A percentile compares a stretch with the other conserved stretches of the same genome.
Evolutionary conservation across 1,140 invertebrate genomes (phyloP).

Genomic region (Aplysia californica): DNA sequence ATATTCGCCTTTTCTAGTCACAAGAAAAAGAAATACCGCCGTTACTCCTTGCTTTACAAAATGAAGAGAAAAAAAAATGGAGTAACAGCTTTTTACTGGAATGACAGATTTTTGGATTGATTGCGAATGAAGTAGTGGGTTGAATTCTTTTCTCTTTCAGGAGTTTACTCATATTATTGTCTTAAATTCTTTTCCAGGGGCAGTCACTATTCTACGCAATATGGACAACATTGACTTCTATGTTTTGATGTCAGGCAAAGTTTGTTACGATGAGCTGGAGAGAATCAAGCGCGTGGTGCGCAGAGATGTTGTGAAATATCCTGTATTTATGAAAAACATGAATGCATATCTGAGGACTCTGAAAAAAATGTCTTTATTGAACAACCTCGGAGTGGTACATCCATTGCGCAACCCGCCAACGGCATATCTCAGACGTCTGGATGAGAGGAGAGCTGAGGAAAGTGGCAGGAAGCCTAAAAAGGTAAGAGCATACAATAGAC

Average conservation of each 20-base stretch:
- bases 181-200: conserved; percentile 49
- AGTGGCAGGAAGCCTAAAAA: conserved; percentile 35
- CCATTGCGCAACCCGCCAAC: conserved; percentile 38
- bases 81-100: no score
- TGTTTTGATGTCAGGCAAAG: conserved; percentile 62
- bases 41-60: not conserved
- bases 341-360: conserved; percentile 57
- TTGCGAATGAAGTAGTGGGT: no score
- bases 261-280: conserved; percentile 62
- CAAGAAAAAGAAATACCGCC: no score
- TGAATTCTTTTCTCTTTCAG: no score
- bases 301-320: conserved; percentile 54
- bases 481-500: conserved; percentile 41
- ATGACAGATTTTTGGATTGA: no score
- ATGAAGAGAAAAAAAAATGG: no score
- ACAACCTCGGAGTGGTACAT: conserved; percentile 52
- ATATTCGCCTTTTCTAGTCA: no score
- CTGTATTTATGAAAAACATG: conserved; percentile 62
- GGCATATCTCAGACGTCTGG: conserved; percentile 45
- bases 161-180: no score
- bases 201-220: conserved; percentile 63
- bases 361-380: conserved; percentile 56
- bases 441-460: conserved; percentile 34
- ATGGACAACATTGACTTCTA: conserved; percentile 65
- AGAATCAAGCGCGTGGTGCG: conserved; percentile 59